Percentiles rank a stretch among this genome's conserved stretches.
phyloP scores from a whole-genome alignment of 2,797 vertebrate genomes.

The Phrynocephalus forsythii region DNA sequence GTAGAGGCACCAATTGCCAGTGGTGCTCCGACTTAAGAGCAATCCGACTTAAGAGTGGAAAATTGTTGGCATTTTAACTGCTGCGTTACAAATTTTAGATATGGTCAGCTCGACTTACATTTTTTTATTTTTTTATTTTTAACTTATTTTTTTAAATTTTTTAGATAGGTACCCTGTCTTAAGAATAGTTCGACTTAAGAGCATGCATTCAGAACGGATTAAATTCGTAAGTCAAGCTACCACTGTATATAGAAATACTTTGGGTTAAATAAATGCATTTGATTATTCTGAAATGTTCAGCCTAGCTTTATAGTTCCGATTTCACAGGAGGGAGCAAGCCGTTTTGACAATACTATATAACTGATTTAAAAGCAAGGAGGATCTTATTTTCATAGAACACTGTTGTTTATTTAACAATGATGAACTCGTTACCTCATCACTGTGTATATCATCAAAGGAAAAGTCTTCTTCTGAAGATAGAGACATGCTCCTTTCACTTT shows the following conservation, averaged over 20 bases:
- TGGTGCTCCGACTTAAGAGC: neutral
- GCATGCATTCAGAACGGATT: too few relatives aligned
- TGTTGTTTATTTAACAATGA: constrained; percentile 24
- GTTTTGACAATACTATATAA: neutral
- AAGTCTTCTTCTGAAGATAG: constrained; percentile 56
- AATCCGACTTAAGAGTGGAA: neutral
- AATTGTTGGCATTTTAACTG: too few relatives aligned
- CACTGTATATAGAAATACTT: neutral
- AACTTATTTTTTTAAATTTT: too few relatives aligned
- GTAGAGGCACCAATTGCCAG: too few relatives aligned
- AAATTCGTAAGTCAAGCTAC: too few relatives aligned
- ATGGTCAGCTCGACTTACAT: too few relatives aligned
- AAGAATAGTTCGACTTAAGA: too few relatives aligned
- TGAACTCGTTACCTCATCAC: constrained; percentile 63
- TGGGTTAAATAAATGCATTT: neutral
- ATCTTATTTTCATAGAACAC: constrained; percentile 5
- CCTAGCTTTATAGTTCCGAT: neutral
- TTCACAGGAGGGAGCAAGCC: neutral
- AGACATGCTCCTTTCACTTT: constrained; percentile 43
- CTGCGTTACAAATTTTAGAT: too few relatives aligned
- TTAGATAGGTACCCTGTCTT: too few relatives aligned
- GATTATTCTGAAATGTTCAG: neutral
- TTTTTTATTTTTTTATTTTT: too few relatives aligned
- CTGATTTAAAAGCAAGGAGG: constrained; percentile 3
- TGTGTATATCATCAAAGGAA: constrained; percentile 51